phyloP scores from a whole-genome alignment of 2,113 vertebrate genomes.

The Tetraodon nigroviridis region DNA sequence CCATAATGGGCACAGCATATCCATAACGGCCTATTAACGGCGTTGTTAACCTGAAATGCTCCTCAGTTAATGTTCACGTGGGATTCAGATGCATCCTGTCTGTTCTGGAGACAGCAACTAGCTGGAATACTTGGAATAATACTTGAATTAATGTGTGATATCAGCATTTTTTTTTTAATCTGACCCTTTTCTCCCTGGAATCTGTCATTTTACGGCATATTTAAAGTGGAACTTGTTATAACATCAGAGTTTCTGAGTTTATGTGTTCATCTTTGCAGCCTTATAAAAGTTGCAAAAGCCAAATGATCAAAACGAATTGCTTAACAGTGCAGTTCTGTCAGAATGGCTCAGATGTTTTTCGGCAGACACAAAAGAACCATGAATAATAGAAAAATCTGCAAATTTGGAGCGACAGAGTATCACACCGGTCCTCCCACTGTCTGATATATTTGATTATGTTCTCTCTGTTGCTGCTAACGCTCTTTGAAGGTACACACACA shows the following conservation, averaged over 20 bases:
- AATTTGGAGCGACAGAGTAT: slow-evolving; percentile 24
- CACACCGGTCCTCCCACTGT: slow-evolving; percentile 16
- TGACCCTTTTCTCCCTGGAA: not conserved
- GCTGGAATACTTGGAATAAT: no score
- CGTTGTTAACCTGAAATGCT: not conserved
- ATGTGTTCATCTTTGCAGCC: not conserved
- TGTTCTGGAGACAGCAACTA: no score
- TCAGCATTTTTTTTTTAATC: no score
- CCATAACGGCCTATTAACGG: slow-evolving; percentile 2
- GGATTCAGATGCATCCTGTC: no score
- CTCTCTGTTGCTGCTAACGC: slow-evolving; percentile 3
- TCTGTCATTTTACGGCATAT: not conserved
- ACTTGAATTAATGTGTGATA: no score
- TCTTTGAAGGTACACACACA: slow-evolving; percentile 17
- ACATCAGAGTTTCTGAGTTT: not conserved
- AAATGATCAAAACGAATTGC: slow-evolving; percentile 15
- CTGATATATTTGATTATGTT: slow-evolving; percentile 30
- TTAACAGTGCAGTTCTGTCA: slow-evolving; percentile 1
- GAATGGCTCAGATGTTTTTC: slow-evolving; percentile 4
- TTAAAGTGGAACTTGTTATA: not conserved
- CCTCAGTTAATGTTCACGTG: no score
- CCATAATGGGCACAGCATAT: slow-evolving; percentile 1
- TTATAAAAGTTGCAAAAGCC: slow-evolving; percentile 6
- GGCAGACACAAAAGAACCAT: slow-evolving; percentile 6
- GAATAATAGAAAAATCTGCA: slow-evolving; percentile 35